These are phyloP conservation scores for Hyles vespertilio DNA, from an alignment of 1,140 invertebrate genomes.

Conservation along the genomic window DNA sequence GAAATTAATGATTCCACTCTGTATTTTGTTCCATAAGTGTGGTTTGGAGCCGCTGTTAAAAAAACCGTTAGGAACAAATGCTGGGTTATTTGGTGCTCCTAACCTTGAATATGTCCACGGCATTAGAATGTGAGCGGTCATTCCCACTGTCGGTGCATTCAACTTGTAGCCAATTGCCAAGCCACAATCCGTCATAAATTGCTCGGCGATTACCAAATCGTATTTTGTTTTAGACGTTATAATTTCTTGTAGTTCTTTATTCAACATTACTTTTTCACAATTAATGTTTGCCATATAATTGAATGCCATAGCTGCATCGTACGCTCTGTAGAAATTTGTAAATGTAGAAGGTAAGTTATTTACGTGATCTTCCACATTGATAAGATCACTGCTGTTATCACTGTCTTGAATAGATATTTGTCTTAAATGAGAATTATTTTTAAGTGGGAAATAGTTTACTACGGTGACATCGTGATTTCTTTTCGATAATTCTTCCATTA, in stretches of 20 bases:
- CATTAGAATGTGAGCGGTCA: slow-evolving; percentile 71
- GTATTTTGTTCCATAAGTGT: slow-evolving; percentile 61
- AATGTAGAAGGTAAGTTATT: background rate
- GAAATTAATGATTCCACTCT: slow-evolving; percentile 50
- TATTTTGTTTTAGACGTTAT: slow-evolving; percentile 55
- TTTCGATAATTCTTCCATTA: slow-evolving; percentile 12
- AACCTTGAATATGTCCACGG: slow-evolving; percentile 75
- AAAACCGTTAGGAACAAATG: slow-evolving; percentile 70
- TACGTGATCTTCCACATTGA: slow-evolving; percentile 8
- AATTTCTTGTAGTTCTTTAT: slow-evolving; percentile 42
- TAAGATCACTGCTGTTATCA: background rate
- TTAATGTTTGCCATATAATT: slow-evolving; percentile 8
- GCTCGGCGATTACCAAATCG: slow-evolving; percentile 79
- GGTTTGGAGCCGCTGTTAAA: slow-evolving; percentile 65
- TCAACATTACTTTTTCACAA: slow-evolving; percentile 64
- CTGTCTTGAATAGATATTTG: slow-evolving; percentile 11
- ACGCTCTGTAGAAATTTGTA: slow-evolving; percentile 3
- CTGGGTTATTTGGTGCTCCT: slow-evolving; percentile 71
- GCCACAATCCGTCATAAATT: slow-evolving; percentile 80
- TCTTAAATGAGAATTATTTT: background rate
- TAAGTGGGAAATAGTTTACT: slow-evolving; percentile 12
- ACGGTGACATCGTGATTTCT: slow-evolving; percentile 17
- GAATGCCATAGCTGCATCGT: background rate
- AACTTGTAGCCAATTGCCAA: slow-evolving; percentile 76
- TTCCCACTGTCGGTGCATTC: slow-evolving; percentile 76